Base-by-base conservation (phyloP, 2,113 vertebrate genomes). In the Reinhardtius hippoglossoides region DNA sequence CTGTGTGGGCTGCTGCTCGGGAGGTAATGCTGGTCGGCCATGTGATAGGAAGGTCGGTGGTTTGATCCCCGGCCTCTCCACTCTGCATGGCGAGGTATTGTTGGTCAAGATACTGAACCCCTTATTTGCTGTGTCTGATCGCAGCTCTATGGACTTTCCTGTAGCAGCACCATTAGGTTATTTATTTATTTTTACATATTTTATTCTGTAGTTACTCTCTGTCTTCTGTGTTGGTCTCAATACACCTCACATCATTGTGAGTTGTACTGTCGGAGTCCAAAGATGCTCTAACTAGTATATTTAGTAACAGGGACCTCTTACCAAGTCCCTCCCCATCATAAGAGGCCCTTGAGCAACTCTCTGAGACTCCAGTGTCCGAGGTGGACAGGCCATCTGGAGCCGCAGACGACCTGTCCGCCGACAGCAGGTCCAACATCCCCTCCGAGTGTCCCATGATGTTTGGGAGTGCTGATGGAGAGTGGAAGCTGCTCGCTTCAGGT, bases 371-470 rank as follows among this genome's bases (percentile, higher is more conserved):
- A 1, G 62, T 83, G 84, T 86, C 83, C 78, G 61, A 85, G 75
- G 71, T 86, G 63, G 50, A 67, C 21, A 0, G 12, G 63, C 81
- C 79, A 87, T 86, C 78, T 87, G 78, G 87, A 76, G 40, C 4
- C 40, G 54, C 16, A 27, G 82, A 71, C 46, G 9, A 40, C 68
- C 44, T 46, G 73, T 58, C 73, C 56, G 27, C 71, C 7, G 37
- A 37, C 46, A 73, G 48, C 62, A 8, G 20, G 7, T 54, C 50
- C 50, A 10, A 3, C 20, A n/a, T 54, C 20, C 50, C 50, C 57
- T 59, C 21, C 2, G 46, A 79, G 48, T 61, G 52, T 75, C 67
- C 72, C 81, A 31, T 21, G 61, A 55, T 26, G 58, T 66, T 57
- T 68, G 18, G 35, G 69, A 65, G 72, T 71, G 67, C 63, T 55